Conservation (phyloP, 2,888 invertebrate species). For the Drosophila emarginata region DNA sequence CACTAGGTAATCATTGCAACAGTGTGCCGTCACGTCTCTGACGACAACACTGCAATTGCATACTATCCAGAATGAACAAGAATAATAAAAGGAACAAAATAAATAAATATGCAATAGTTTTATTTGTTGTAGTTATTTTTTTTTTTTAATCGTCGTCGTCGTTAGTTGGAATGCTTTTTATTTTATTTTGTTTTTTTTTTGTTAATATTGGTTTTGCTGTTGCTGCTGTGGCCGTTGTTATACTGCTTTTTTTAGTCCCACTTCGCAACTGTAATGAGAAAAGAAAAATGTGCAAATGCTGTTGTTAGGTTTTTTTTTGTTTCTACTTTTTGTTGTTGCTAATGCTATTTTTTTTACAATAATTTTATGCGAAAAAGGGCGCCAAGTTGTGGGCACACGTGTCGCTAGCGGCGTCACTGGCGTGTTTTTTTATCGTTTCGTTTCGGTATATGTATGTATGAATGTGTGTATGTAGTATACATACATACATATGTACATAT, state of each 20-base stretch:
- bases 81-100: background rate
- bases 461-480: slow-evolving; percentile 18
- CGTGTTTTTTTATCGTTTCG: slow-evolving; percentile 27
- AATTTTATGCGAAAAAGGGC: slow-evolving; percentile 73
- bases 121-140: slow-evolving; percentile 28
- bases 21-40: slow-evolving; percentile 17
- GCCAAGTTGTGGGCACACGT: slow-evolving; percentile 72
- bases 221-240: slow-evolving; percentile 21
- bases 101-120: slow-evolving; percentile 12
- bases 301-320: slow-evolving; percentile 30
- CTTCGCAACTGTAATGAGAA: slow-evolving; percentile 56
- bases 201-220: slow-evolving; percentile 24
- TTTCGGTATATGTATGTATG: slow-evolving; percentile 3
- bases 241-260: slow-evolving; percentile 25
- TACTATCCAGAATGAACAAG: slow-evolving; percentile 1
- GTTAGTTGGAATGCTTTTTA: slow-evolving; percentile 52
- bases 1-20: slow-evolving; percentile 64
- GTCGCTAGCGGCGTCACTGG: slow-evolving; percentile 41
- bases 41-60: slow-evolving; percentile 11
- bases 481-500: background rate
- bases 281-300: slow-evolving; percentile 37
- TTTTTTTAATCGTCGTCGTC: slow-evolving; percentile 25
- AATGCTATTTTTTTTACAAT: slow-evolving; percentile 25
- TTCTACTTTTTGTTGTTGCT: background rate
- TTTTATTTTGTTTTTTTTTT: slow-evolving; percentile 15